Base-by-base conservation (phyloP, 2,888 invertebrate genomes). In the Synanthedon vespiformis region DNA sequence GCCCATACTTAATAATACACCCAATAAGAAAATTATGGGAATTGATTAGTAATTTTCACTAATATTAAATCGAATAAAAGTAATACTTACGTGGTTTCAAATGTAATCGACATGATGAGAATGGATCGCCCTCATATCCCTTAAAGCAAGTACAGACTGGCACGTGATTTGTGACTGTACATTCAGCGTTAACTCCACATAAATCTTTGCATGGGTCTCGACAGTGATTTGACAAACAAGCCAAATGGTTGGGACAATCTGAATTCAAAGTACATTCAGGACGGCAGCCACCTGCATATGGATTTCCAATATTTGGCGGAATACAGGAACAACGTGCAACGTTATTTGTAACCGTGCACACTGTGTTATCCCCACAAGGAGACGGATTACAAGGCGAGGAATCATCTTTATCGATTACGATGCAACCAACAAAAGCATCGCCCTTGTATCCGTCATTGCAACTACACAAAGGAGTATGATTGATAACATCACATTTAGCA, bases 221-320 rank as follows among this genome's bases (percentile, higher is more conserved):
- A 62, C 96, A 96, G 70, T 95, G 94, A 65, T 94, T 94, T 54
- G 94, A 93, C 49, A 95, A 88, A 71, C 95, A 96, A 41, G 95
- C 92, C 57, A 94, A 80, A 65, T 92, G 89, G 60, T 90, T 91
- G 5, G 93, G 89, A 72, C 96, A 96, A 67, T 95, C 95, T 0
- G 94, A 90, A 72, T 93, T 95, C 58, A 92, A 90, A 11, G 92
- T 90, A 74, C 96, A 96, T 80, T 96, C 96, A 2, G 95, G 95
- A 57, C 93, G 89, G 67, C 96, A 96, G 40, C 95, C 95, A 14
- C 93, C 92, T 13, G 91, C 90, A 69, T 95, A 95, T 4, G 95
- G 95, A 82, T 96, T 94, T 8, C 96, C 96, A 57, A 94, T 91
- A 67, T 95, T 95, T 3, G 95, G 95, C 54, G 95, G 94, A 67